Evolutionary conservation across 2,888 invertebrate species (phyloP), one percentile per base, ranked within the genome.

Genomic region (Ischnura elegans): DNA sequence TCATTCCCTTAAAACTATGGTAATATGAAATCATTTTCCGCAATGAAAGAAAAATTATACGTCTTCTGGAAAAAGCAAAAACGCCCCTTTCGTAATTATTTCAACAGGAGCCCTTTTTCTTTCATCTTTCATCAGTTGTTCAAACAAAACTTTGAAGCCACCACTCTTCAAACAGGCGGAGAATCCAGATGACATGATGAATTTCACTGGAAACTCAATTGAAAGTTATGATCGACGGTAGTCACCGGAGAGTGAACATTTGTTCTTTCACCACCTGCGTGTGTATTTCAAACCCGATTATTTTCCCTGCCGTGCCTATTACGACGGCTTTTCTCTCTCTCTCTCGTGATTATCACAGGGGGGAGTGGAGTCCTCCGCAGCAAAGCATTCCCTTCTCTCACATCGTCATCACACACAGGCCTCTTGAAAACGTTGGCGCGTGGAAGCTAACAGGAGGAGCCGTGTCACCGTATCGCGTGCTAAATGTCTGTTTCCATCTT

Each of bases 381-480:
- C 76, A 76, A 76, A 76, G 36, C 76, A 76, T 19, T 5, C 61
- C 76, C 76, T 16, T 13, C 29, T 0, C 29, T 36, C 13, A 8
- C 29, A 2, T 16, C 76, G 13, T 2, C 29, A 1, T 13, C 76
- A 36, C 76, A 29, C 76, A 36, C 76, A 29, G 25, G 19, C 61
- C 61, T 76, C 76, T 76, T 76, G 13, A 76, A 36, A 36, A 76
- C 76, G 76, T 36, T 36, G 36, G 36, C 76, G 76, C 76, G 6
- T n/a, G 13, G 36, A 29, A 76, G 36, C n/a, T 13, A 46, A n/a
- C 43, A 36, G 86, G 86, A 43, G 86, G 86, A 46, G 86, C 86
- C 16, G 45, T 46, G 86, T 86, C 86, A n/a, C 43, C 86, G 45
- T 45, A 86, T 86, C 86, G 86, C 86, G 46, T 86, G 86, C 86